Percentiles rank a stretch among this genome's conserved stretches.
Conservation (phyloP, 1,140 invertebrate species). For the Colletes latitarsis region DNA sequence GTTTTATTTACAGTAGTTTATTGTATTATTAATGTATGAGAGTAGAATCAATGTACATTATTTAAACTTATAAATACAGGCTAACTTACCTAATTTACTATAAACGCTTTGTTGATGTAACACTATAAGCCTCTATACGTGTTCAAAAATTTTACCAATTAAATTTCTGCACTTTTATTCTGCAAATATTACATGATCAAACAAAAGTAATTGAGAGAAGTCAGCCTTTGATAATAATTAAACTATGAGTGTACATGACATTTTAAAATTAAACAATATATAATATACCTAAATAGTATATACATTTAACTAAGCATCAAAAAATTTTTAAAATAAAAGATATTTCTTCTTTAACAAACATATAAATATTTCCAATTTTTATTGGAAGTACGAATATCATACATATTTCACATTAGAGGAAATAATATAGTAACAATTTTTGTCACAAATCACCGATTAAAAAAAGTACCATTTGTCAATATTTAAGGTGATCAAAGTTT, state of each 20-base stretch:
- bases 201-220: conserved; percentile 2
- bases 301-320: conserved; percentile 25
- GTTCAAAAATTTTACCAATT: not conserved
- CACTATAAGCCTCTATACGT: not conserved
- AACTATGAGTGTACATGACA: conserved; percentile 15
- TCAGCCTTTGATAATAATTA: conserved; percentile 6
- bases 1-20: conserved; percentile 41
- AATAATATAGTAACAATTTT: conserved; percentile 24
- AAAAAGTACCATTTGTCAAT: not conserved
- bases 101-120: conserved; percentile 4
- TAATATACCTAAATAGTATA: conserved; percentile 24
- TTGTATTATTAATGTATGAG: conserved; percentile 2
- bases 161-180: conserved; percentile 14
- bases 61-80: conserved; percentile 11
- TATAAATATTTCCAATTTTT: conserved; percentile 46
- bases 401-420: conserved; percentile 44
- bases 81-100: conserved; percentile 13
- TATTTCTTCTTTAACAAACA: conserved; percentile 35
- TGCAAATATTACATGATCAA: not conserved
- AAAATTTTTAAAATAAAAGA: conserved; percentile 17
- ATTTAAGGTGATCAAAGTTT: conserved; percentile 62
- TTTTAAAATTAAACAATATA: conserved; percentile 35
- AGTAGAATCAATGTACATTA: conserved; percentile 21
- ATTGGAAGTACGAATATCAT: conserved; percentile 45
- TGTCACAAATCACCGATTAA: conserved; percentile 12